A percentile compares a stretch with the other conserved stretches of the same genome.
Evolutionary conservation across 2,113 vertebrate genomes (phyloP).

Genomic region (Callipepla squamata): DNA sequence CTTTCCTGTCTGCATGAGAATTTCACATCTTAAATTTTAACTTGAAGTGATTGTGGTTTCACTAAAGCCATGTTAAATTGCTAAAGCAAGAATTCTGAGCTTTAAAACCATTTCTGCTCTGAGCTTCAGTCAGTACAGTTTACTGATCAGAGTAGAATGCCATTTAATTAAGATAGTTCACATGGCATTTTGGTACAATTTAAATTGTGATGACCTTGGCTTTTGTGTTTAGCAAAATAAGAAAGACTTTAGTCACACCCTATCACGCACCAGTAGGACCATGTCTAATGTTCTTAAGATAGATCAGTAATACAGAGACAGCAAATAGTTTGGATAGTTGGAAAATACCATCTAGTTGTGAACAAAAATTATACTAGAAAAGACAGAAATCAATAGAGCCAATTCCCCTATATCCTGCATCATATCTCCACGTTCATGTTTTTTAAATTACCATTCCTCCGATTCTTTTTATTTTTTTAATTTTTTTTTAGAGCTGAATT

Average conservation of each 20-base stretch:
- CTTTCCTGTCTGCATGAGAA: background rate
- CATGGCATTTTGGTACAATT: background rate
- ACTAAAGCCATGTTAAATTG: background rate
- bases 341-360: background rate
- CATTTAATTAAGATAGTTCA: background rate
- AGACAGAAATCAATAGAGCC: conserved; percentile 28
- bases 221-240: background rate
- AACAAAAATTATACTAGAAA: background rate
- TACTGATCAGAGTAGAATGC: background rate
- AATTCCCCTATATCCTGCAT: background rate
- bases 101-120: background rate
- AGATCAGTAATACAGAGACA: background rate
- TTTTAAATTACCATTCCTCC: background rate
- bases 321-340: background rate
- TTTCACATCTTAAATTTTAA: background rate
- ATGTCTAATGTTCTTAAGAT: background rate
- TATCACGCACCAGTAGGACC: background rate
- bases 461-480: background rate
- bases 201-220: background rate
- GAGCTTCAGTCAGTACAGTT: background rate
- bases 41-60: background rate
- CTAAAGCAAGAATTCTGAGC: background rate
- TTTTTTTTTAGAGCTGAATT: background rate
- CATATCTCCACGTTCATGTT: background rate
- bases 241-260: background rate